Conservation (phyloP, 2,113 vertebrate genomes). For the Pipa parva region DNA sequence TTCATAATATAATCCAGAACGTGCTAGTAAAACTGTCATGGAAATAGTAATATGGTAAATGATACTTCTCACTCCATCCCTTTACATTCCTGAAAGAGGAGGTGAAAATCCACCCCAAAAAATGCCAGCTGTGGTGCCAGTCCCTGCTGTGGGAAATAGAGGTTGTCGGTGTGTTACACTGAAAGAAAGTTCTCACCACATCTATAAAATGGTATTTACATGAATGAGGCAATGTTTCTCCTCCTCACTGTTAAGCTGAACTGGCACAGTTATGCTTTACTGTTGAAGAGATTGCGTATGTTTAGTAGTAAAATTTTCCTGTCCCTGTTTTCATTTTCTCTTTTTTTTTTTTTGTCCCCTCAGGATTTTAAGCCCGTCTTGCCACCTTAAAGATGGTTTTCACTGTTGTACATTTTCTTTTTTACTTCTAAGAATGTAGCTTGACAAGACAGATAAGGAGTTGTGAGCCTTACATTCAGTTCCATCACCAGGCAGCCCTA, state of each 20-base stretch:
- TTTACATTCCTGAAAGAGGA: constrained; percentile 56
- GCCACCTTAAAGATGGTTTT: background rate
- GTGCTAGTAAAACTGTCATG: constrained; percentile 57
- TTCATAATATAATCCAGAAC: constrained; percentile 58
- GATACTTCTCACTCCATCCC: constrained; percentile 60
- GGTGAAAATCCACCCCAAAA: constrained; percentile 56
- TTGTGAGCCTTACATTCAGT: background rate
- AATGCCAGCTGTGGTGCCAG: constrained; percentile 40
- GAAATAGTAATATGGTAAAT: constrained; percentile 62
- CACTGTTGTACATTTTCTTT: background rate
- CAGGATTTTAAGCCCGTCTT: too few species aligned
- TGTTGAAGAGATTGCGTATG: background rate
- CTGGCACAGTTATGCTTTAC: background rate
- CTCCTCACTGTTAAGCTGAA: too few species aligned
- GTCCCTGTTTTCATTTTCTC: background rate
- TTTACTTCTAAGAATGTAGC: background rate
- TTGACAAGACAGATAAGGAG: constrained; percentile 1
- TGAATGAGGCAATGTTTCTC: background rate
- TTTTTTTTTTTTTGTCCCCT: background rate
- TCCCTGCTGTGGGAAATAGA: constrained; percentile 32
- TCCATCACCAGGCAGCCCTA: background rate
- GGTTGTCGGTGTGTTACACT: constrained; percentile 7
- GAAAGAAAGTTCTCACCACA: constrained; percentile 17
- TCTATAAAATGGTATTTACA: constrained; percentile 20
- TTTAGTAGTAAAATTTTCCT: background rate